A percentile compares a stretch with the other conserved stretches of the same genome.
phyloP scores from a whole-genome alignment of 2,888 invertebrate species.

The Polydrusus tereticollis region DNA sequence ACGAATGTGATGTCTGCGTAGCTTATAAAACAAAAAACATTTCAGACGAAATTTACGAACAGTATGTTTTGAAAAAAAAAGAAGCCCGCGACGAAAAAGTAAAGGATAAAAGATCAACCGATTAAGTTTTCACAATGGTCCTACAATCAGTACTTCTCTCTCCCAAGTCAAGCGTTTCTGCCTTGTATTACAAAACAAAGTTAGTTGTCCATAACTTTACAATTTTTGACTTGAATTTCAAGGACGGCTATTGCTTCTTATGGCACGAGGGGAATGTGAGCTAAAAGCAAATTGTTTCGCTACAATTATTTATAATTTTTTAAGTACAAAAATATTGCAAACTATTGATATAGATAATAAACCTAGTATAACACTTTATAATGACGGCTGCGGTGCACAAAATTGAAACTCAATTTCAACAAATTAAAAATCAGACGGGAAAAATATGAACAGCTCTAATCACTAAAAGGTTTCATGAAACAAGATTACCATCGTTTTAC shows the following conservation, averaged over 20 bases:
- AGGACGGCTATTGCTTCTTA: slow-evolving; percentile 35
- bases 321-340: slow-evolving; percentile 22
- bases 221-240: slow-evolving; percentile 25
- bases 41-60: slow-evolving; percentile 10
- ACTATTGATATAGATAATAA: not conserved
- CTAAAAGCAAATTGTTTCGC: slow-evolving; percentile 41
- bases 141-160: slow-evolving; percentile 32
- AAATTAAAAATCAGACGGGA: not conserved
- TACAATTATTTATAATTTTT: slow-evolving; percentile 29
- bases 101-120: slow-evolving; percentile 6
- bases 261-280: slow-evolving; percentile 48
- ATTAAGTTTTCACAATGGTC: slow-evolving; percentile 32
- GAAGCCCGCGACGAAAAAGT: slow-evolving; percentile 27
- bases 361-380: slow-evolving; percentile 13
- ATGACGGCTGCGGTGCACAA: slow-evolving; percentile 27
- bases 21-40: slow-evolving; percentile 27
- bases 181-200: slow-evolving; percentile 28
- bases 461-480: slow-evolving; percentile 20
- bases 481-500: slow-evolving; percentile 22
- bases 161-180: slow-evolving; percentile 26
- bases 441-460: slow-evolving; percentile 18
- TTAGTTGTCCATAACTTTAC: slow-evolving; percentile 42
- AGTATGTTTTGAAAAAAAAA: slow-evolving; percentile 17
- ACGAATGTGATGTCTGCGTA: slow-evolving; percentile 21
- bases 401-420: not conserved